These are phyloP conservation scores for Bruchidius siliquastri DNA, from an alignment of 2,888 invertebrate genomes.

Conservation along the genomic window DNA sequence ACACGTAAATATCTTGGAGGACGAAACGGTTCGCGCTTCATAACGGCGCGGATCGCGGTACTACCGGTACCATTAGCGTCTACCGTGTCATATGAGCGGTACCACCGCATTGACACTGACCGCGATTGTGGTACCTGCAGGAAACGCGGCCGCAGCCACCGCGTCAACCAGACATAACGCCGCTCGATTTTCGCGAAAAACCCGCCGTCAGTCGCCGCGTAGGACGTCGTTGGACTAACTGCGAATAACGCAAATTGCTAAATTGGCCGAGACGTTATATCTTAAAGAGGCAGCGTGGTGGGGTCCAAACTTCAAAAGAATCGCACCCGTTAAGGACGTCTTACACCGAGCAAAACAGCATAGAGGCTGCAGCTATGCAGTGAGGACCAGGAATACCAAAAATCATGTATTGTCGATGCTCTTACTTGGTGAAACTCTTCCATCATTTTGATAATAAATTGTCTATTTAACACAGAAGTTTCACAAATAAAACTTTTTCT, in stretches of 20 bases:
- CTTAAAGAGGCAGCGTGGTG: neutral
- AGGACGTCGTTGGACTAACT: neutral
- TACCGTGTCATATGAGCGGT: neutral
- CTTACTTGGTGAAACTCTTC: too few relatives aligned
- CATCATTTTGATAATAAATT: too few relatives aligned
- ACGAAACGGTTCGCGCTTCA: neutral
- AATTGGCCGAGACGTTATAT: neutral
- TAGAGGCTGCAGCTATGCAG: too few relatives aligned
- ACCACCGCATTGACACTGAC: neutral
- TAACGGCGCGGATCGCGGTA: neutral
- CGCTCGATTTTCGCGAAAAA: neutral
- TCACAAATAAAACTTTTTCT: too few relatives aligned
- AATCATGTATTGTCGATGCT: too few relatives aligned
- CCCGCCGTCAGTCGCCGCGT: neutral
- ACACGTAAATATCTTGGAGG: neutral
- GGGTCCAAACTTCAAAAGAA: neutral
- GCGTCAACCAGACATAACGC: neutral
- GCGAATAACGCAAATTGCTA: constrained; percentile 1
- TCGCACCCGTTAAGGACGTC: neutral
- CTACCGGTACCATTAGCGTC: neutral
- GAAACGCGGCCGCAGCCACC: neutral
- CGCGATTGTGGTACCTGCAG: neutral
- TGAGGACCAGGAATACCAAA: too few relatives aligned
- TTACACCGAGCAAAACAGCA: neutral
- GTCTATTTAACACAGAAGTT: too few relatives aligned